A percentile compares a stretch with the other conserved stretches of the same genome.
Conservation (phyloP, 2,113 vertebrate species). For the Theristicus caerulescens region DNA sequence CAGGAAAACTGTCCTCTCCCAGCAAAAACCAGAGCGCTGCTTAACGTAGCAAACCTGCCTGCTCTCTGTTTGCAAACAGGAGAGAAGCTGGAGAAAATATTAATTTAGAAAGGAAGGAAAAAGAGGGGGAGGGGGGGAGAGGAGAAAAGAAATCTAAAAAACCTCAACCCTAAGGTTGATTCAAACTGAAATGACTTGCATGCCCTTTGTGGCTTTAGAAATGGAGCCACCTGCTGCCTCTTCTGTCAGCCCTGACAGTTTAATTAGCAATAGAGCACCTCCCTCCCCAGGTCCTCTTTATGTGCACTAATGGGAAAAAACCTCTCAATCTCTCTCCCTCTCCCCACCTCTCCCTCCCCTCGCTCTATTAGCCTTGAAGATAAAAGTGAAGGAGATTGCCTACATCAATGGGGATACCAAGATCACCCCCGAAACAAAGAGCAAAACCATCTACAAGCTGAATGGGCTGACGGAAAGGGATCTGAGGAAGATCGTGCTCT, state of each 20-base stretch:
- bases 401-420: constrained; percentile 98
- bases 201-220: constrained; percentile 76
- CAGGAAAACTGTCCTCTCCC: background rate
- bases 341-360: background rate
- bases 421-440: constrained; percentile 94
- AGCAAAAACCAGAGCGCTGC: background rate
- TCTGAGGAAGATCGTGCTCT: constrained; percentile 88
- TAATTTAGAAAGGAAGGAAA: constrained; percentile 28
- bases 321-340: constrained; percentile 32
- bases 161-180: constrained; percentile 40
- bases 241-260: constrained; percentile 63
- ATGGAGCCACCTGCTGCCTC: constrained; percentile 76
- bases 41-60: background rate
- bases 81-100: constrained; percentile 31
- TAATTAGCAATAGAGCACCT: constrained; percentile 66
- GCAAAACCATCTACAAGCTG: constrained; percentile 97
- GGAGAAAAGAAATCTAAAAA: constrained; percentile 5
- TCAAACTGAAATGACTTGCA: constrained; percentile 67
- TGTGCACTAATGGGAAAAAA: constrained; percentile 46
- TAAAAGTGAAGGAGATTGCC: constrained; percentile 98
- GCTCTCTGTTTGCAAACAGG: constrained; percentile 21
- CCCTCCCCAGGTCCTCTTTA: constrained; percentile 56
- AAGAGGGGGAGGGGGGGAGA: background rate
- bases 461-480: constrained; percentile 92
- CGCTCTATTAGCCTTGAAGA: constrained; percentile 86